phyloP scores from a whole-genome alignment of 2,113 vertebrate genomes.

The Bubo blakistoni region DNA sequence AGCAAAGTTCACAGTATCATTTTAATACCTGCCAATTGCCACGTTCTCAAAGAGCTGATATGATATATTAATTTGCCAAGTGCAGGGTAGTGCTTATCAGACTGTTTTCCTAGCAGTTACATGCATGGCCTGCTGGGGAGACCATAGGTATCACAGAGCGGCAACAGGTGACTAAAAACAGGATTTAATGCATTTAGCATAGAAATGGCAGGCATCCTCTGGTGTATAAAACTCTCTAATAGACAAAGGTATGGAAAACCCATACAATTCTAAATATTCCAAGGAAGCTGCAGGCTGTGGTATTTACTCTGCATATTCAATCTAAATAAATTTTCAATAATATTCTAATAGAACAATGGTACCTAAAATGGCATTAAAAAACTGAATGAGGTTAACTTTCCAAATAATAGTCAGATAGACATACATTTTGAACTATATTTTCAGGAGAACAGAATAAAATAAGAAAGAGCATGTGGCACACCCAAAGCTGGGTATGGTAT shows the following conservation, averaged over 20 bases:
- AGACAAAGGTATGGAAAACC: background rate
- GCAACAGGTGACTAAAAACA: background rate
- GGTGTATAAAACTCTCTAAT: background rate
- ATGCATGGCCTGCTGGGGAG: accelerated
- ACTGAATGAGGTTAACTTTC: background rate
- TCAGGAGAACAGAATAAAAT: background rate
- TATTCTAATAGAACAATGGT: background rate
- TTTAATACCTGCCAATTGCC: background rate
- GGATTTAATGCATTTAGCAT: background rate
- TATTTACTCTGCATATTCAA: background rate
- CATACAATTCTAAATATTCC: background rate
- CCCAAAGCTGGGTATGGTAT: background rate
- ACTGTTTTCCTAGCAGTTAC: accelerated
- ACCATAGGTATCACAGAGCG: background rate
- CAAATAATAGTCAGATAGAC: background rate
- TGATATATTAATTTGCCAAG: background rate
- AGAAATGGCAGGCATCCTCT: background rate
- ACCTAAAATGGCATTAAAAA: background rate
- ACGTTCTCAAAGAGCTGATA: background rate
- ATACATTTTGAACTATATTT: background rate
- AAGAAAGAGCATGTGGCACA: background rate
- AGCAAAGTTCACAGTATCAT: background rate
- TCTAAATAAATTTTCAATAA: background rate
- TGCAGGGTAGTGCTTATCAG: background rate
- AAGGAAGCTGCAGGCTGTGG: background rate